These are phyloP conservation scores for Drosophila incognita DNA, from an alignment of 2,888 invertebrate genomes.

Conservation along the genomic window DNA sequence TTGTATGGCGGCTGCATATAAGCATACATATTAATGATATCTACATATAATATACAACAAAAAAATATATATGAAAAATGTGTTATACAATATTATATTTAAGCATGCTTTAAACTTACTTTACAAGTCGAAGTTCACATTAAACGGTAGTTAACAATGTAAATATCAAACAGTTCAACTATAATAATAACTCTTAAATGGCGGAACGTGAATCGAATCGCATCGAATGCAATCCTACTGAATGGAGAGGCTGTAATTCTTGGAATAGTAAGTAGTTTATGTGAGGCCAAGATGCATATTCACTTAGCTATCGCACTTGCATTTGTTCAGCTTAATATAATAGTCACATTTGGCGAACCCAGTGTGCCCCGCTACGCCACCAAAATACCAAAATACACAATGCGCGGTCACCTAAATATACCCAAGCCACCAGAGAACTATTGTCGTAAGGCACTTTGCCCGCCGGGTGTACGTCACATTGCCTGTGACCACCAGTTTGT, in stretches of 20 bases:
- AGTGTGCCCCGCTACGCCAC: not conserved
- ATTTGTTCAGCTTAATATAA: not conserved
- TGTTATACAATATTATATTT: conserved; percentile 71
- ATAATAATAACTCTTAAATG: not conserved
- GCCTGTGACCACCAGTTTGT: conserved; percentile 35
- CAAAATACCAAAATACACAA: conserved; percentile 13
- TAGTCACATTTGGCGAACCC: not conserved
- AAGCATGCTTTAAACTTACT: conserved; percentile 72
- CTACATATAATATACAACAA: conserved; percentile 40
- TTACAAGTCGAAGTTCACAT: conserved; percentile 67
- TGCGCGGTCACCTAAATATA: not conserved
- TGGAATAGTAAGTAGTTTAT: not conserved
- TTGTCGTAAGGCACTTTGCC: conserved; percentile 35
- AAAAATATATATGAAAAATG: conserved; percentile 50
- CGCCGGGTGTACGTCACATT: conserved; percentile 10
- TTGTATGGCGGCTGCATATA: conserved; percentile 28
- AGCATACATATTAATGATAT: conserved; percentile 36
- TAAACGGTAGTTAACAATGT: conserved; percentile 56
- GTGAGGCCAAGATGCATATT: not conserved
- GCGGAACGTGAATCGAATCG: conserved; percentile 6
- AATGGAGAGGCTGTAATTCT: not conserved
- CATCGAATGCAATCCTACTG: not conserved
- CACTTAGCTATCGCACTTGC: not conserved
- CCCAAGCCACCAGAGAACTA: conserved; percentile 18
- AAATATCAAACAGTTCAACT: not conserved